A percentile compares a stretch with the other conserved stretches of the same genome.
phyloP scores from a whole-genome alignment of 2,113 vertebrate genomes.

The Solenodon paradoxus region DNA sequence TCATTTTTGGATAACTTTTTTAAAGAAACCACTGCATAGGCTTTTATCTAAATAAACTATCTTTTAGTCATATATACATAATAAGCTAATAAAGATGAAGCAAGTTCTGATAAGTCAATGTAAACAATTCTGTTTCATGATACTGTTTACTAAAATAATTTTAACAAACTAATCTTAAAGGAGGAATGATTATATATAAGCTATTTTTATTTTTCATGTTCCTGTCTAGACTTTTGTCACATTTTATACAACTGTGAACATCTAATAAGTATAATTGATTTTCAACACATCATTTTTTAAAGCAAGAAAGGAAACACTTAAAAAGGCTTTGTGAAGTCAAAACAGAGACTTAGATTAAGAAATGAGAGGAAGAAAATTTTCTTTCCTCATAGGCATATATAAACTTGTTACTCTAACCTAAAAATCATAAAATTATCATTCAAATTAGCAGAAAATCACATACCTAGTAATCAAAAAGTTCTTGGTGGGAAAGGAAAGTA shows the following conservation, averaged over 20 bases:
- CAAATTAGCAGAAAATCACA: not conserved
- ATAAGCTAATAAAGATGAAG: slow-evolving; percentile 2
- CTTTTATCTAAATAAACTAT: slow-evolving; percentile 1
- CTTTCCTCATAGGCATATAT: not conserved
- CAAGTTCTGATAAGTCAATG: not conserved
- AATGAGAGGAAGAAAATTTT: slow-evolving; percentile 24
- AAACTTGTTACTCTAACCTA: not conserved
- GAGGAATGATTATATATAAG: not conserved
- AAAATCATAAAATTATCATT: slow-evolving; percentile 25
- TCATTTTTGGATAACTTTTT: not conserved
- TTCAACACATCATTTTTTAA: slow-evolving; percentile 16
- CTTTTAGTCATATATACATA: not conserved
- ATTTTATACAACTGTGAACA: not conserved
- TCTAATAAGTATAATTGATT: slow-evolving; percentile 11
- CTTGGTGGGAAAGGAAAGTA: not conserved
- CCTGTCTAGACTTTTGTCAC: not conserved
- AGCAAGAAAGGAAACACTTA: slow-evolving; percentile 3
- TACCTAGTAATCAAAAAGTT: not conserved
- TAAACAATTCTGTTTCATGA: not conserved
- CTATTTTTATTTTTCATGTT: slow-evolving; percentile 12
- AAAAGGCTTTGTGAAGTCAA: not conserved
- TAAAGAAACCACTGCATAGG: not conserved
- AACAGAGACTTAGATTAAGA: slow-evolving; percentile 5
- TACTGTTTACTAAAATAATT: not conserved
- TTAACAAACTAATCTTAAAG: not conserved